Percentiles rank a stretch among this genome's conserved stretches.
phyloP scores from a whole-genome alignment of 2,113 vertebrate species.

The Proteles cristata region DNA sequence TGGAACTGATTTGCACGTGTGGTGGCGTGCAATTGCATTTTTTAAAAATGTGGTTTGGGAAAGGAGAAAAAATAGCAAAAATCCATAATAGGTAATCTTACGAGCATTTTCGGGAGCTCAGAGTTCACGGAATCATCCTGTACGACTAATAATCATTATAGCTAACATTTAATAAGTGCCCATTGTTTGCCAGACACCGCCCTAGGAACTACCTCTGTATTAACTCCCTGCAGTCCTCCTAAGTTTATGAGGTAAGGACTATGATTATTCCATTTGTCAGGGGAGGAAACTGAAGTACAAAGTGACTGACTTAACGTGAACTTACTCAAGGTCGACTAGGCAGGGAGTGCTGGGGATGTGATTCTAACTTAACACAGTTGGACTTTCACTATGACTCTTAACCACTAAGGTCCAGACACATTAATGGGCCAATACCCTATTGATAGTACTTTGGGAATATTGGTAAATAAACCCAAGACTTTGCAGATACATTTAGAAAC shows the following conservation, averaged over 20 bases:
- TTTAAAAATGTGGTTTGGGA: not conserved
- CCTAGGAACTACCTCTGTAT: not conserved
- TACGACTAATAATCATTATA: not conserved
- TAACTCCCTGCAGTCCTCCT: not conserved
- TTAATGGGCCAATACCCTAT: not conserved
- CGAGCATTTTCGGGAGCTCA: not conserved
- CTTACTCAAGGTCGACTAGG: not conserved
- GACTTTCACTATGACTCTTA: not conserved
- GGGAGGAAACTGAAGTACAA: not conserved
- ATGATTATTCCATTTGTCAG: not conserved
- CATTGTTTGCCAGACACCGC: not conserved
- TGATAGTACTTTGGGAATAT: not conserved
- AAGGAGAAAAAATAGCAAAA: not conserved
- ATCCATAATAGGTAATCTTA: not conserved
- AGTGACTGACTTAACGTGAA: not conserved
- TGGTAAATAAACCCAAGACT: constrained; percentile 31
- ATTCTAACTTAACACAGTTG: not conserved
- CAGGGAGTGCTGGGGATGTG: not conserved
- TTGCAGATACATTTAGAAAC: not conserved
- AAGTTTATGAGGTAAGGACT: not conserved
- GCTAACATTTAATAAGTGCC: not conserved
- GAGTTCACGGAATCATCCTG: not conserved
- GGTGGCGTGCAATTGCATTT: not conserved
- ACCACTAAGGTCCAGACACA: not conserved
- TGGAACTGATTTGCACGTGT: not conserved